Evolutionary conservation across 2,113 vertebrate genomes (phyloP).

Genomic region (Xerus inauris): DNA sequence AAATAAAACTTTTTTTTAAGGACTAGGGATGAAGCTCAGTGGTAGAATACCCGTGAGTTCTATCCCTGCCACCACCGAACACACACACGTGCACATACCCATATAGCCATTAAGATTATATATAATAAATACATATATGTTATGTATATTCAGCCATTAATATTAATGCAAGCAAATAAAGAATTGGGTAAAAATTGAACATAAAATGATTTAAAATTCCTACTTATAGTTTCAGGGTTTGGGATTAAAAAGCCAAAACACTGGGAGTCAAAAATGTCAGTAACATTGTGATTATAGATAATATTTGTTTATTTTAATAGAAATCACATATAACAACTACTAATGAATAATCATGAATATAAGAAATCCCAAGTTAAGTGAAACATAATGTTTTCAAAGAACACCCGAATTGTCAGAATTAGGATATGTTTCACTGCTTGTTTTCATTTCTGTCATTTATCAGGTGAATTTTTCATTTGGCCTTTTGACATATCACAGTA

Average conservation of each 20-base stretch:
- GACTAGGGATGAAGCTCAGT: too few relatives aligned
- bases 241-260: background rate
- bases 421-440: background rate
- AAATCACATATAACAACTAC: slow-evolving; percentile 29
- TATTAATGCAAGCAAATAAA: background rate
- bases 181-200: background rate
- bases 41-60: too few relatives aligned
- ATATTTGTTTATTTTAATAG: slow-evolving; percentile 5
- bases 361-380: slow-evolving; percentile 25
- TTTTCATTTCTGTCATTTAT: slow-evolving; percentile 21
- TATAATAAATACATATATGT: too few relatives aligned
- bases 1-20: too few relatives aligned
- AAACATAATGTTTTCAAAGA: slow-evolving; percentile 35
- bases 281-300: background rate
- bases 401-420: background rate
- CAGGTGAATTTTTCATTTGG: background rate
- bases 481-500: background rate
- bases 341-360: background rate
- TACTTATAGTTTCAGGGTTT: background rate
- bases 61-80: too few relatives aligned
- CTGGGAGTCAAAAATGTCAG: background rate
- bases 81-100: background rate
- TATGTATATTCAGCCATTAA: background rate
- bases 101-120: background rate
- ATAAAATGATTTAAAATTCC: background rate